phyloP scores from a whole-genome alignment of 30 jellyfish, hydroid and myxozoan genomes.

The Clytia hemisphaerica region DNA sequence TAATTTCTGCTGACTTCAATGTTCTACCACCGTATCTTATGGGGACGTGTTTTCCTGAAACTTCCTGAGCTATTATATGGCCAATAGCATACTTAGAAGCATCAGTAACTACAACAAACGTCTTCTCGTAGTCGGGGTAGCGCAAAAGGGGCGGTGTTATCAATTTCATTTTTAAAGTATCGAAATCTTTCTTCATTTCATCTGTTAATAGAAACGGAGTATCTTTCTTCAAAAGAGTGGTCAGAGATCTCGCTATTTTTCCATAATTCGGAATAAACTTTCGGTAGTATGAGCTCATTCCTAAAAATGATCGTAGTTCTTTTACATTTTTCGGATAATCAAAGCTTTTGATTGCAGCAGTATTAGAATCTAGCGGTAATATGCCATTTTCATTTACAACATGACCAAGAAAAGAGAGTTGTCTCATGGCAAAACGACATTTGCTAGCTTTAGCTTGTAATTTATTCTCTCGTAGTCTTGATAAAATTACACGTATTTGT shows the following conservation, averaged over 20 bases:
- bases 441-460: slow-evolving; percentile 33
- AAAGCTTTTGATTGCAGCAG: slow-evolving; percentile 5
- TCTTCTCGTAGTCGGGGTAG: slow-evolving; percentile 26
- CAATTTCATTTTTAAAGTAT: slow-evolving; percentile 13
- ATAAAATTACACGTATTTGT: slow-evolving; percentile 12
- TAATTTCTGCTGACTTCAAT: slow-evolving; percentile 31
- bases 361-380: background rate
- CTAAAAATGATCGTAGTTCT: background rate
- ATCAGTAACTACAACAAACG: slow-evolving; percentile 32
- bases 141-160: slow-evolving; percentile 29
- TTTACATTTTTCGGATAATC: background rate
- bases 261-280: background rate
- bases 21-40: slow-evolving; percentile 40
- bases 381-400: slow-evolving; percentile 27
- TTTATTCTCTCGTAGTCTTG: slow-evolving; percentile 25
- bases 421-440: slow-evolving; percentile 18
- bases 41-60: slow-evolving; percentile 27
- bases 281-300: background rate
- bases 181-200: slow-evolving; percentile 1
- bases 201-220: slow-evolving; percentile 3
- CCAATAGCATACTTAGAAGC: too few species aligned
- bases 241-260: slow-evolving; percentile 14
- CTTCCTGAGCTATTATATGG: too few species aligned
- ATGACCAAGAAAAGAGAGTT: slow-evolving; percentile 38
- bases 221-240: slow-evolving; percentile 28